These are phyloP conservation scores for Pantherophis alleghaniensis DNA, from an alignment of 2,797 vertebrate genomes.

Conservation along the genomic window DNA sequence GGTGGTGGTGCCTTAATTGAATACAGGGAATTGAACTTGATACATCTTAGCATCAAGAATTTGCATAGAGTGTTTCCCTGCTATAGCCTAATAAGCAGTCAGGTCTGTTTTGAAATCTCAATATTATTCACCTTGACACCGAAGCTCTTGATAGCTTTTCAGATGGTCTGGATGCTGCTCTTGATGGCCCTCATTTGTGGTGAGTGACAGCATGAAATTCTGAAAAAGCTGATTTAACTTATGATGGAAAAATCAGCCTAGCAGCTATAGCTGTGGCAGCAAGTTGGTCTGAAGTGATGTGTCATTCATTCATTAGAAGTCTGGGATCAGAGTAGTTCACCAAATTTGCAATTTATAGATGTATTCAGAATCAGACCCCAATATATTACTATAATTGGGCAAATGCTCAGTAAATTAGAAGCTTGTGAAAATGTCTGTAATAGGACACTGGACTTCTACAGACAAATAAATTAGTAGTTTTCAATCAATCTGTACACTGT, in stretches of 20 bases:
- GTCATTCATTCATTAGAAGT: background rate
- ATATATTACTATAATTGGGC: background rate
- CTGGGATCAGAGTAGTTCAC: background rate
- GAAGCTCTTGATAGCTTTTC: background rate
- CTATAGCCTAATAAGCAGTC: background rate
- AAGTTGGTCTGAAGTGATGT: background rate
- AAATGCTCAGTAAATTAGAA: constrained; percentile 3
- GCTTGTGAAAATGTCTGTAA: background rate
- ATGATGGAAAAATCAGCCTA: rapidly evolving
- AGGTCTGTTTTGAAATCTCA: rapidly evolving
- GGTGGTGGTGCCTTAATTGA: background rate
- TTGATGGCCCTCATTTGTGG: background rate
- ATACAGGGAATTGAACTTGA: background rate
- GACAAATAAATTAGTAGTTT: background rate
- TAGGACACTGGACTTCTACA: background rate
- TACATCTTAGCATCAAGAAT: background rate
- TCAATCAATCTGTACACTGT: background rate
- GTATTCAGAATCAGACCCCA: background rate
- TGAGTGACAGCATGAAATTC: background rate
- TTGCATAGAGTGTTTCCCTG: background rate
- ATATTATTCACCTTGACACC: rapidly evolving
- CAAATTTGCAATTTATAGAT: background rate
- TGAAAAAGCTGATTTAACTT: background rate
- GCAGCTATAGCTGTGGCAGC: rapidly evolving
- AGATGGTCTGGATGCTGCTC: rapidly evolving